A percentile compares a stretch with the other conserved stretches of the same genome.
Evolutionary conservation across 2,113 vertebrate genomes (phyloP).

Genomic region (Phyllopteryx taeniolatus): DNA sequence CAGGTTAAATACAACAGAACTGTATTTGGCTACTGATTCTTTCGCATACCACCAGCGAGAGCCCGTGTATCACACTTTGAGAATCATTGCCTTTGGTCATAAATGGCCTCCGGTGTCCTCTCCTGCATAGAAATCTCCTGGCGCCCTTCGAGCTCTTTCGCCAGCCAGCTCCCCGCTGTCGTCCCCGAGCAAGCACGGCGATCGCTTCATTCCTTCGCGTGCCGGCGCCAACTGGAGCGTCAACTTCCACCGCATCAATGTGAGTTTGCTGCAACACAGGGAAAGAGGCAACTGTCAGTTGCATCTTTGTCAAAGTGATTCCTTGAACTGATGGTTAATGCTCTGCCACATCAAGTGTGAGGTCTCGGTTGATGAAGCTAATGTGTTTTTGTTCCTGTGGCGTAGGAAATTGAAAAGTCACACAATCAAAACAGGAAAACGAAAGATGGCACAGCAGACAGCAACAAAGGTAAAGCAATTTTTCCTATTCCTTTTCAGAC

Average conservation of each 20-base stretch:
- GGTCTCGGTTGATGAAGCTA: constrained; percentile 5
- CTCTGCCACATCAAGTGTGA: background rate
- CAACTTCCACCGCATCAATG: constrained; percentile 97
- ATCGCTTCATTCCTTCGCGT: constrained; percentile 95
- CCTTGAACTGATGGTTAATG: background rate
- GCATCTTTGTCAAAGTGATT: background rate
- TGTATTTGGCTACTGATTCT: background rate
- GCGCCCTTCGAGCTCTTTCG: constrained; percentile 85
- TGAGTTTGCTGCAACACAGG: constrained; percentile 61
- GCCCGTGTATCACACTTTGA: background rate
- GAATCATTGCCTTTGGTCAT: background rate
- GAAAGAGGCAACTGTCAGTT: background rate
- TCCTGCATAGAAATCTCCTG: constrained; percentile 70
- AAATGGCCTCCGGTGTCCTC: constrained; percentile 27
- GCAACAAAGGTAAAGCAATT: constrained; percentile 84
- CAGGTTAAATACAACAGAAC: background rate
- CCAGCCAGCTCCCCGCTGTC: constrained; percentile 93
- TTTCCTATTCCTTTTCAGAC: background rate
- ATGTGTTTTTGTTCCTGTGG: constrained; percentile 15
- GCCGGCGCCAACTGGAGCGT: constrained; percentile 98
- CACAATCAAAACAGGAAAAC: constrained; percentile 97
- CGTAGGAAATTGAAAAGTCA: constrained; percentile 95
- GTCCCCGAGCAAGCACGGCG: constrained; percentile 95
- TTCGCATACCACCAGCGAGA: background rate
- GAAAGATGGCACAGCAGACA: constrained; percentile 94